Conservation (phyloP, 1,140 invertebrate species). For the Drosophila seguyi region DNA sequence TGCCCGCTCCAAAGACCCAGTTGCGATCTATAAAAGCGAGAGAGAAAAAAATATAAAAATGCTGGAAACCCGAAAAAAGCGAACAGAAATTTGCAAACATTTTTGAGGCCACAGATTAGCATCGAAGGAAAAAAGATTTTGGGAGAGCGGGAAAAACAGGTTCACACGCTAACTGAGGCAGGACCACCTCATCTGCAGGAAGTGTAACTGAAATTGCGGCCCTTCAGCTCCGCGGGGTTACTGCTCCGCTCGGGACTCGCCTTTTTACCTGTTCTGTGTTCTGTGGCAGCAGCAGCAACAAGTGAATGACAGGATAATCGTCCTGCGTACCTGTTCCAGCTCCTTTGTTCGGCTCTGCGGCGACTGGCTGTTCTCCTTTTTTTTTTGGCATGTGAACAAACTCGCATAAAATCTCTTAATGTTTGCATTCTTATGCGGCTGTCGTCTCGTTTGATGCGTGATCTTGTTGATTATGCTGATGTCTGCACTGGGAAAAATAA, state of each 20-base stretch:
- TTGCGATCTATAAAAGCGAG: conserved; percentile 70
- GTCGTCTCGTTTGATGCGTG: conserved; percentile 83
- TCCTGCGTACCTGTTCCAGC: conserved; percentile 75
- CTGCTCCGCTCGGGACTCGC: conserved; percentile 21
- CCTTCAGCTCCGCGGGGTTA: conserved; percentile 28
- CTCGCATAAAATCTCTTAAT: conserved; percentile 82
- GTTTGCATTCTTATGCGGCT: conserved; percentile 82
- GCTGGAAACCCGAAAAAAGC: conserved; percentile 24
- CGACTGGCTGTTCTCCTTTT: conserved; percentile 13
- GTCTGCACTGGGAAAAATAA: conserved; percentile 12
- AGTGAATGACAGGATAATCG: conserved; percentile 85
- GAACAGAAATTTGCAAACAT: conserved; percentile 56
- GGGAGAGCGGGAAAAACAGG: conserved; percentile 62
- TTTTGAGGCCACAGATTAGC: conserved; percentile 71
- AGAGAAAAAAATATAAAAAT: conserved; percentile 23
- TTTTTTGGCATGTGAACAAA: conserved; percentile 80
- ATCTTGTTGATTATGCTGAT: conserved; percentile 84
- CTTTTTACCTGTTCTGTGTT: conserved; percentile 68
- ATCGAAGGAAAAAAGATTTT: conserved; percentile 54
- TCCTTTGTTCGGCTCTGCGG: conserved; percentile 38
- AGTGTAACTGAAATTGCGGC: conserved; percentile 60
- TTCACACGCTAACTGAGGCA: conserved; percentile 72
- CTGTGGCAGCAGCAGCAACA: conserved; percentile 69
- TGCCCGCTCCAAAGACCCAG: conserved; percentile 62
- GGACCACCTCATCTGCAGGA: conserved; percentile 65